phyloP scores from a whole-genome alignment of 1,140 invertebrate genomes.

The Scaptodrosophila lebanonensis region DNA sequence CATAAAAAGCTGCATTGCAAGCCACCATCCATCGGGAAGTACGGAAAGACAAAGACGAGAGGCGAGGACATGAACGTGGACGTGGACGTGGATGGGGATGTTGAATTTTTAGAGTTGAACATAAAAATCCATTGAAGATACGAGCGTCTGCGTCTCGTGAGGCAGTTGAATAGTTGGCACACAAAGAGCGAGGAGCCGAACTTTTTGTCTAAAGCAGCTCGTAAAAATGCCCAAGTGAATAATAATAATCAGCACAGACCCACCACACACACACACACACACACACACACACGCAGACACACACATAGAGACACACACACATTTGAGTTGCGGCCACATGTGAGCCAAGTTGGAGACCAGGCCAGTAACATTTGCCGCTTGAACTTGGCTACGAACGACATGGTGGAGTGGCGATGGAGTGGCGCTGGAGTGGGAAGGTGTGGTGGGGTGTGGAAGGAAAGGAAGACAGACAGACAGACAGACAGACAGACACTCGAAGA shows the following conservation, averaged over 20 bases:
- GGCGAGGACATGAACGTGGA: no score
- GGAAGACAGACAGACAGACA: no score
- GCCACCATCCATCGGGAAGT: slow-evolving; percentile 15
- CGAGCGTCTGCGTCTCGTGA: slow-evolving; percentile 35
- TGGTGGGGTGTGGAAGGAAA: no score
- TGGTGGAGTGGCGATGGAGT: no score
- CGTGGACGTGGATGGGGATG: no score
- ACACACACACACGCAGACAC: slow-evolving; percentile 10
- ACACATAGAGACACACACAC: not conserved
- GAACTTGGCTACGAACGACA: not conserved
- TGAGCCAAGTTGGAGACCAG: slow-evolving; percentile 6
- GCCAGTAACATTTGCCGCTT: slow-evolving; percentile 1
- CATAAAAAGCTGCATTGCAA: slow-evolving; percentile 59
- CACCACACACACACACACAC: not conserved
- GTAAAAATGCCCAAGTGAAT: slow-evolving; percentile 76
- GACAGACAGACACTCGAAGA: no score
- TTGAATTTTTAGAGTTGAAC: slow-evolving; percentile 62
- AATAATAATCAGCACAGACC: slow-evolving; percentile 68
- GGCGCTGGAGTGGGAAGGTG: no score
- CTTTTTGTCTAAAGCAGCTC: slow-evolving; percentile 73
- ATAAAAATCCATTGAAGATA: slow-evolving; percentile 23
- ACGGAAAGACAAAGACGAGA: no score
- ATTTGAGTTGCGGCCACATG: slow-evolving; percentile 36
- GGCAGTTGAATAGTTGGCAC: slow-evolving; percentile 59
- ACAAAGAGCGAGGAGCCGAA: slow-evolving; percentile 50